Evolutionary conservation across 37 sponge, comb jelly and placozoan genomes (phyloP).

Genomic region (Haliclona indistincta): DNA sequence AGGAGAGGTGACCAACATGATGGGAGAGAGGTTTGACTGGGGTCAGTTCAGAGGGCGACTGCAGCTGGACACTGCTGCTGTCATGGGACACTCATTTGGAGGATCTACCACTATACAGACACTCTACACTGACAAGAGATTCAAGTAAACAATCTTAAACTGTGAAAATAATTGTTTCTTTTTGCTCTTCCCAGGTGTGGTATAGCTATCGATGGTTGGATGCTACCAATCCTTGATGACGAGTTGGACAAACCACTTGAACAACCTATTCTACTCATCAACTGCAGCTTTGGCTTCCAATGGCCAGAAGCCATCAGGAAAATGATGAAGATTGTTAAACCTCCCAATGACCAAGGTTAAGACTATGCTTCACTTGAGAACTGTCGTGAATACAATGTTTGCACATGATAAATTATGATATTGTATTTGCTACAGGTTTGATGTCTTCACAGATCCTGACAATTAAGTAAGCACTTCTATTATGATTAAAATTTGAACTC

Average conservation of each 20-base stretch:
- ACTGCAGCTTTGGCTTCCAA: slow-evolving; percentile 45
- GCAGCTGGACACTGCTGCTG: slow-evolving; percentile 29
- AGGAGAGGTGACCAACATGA: slow-evolving; percentile 30
- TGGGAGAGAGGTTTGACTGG: slow-evolving; percentile 41
- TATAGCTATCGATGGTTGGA: slow-evolving; percentile 53
- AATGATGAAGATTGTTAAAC: slow-evolving; percentile 44
- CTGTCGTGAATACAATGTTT: background rate
- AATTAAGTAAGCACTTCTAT: too few species aligned
- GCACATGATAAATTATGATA: too few species aligned
- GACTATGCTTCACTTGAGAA: background rate
- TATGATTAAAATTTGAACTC: too few species aligned
- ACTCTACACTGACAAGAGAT: slow-evolving; percentile 48
- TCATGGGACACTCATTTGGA: slow-evolving; percentile 76
- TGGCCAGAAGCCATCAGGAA: slow-evolving; percentile 51
- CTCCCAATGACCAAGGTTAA: slow-evolving; percentile 30
- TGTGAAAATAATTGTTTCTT: background rate
- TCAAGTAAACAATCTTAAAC: slow-evolving; percentile 35
- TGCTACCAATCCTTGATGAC: slow-evolving; percentile 41
- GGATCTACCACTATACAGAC: slow-evolving; percentile 55
- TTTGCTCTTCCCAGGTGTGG: slow-evolving; percentile 47
- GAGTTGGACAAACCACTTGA: slow-evolving; percentile 13
- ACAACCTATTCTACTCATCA: slow-evolving; percentile 75
- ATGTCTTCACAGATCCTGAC: too few species aligned
- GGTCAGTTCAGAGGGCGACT: slow-evolving; percentile 50
- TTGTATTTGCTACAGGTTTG: too few species aligned